Evolutionary conservation across 2,113 vertebrate species (phyloP), one percentile per base, ranked within the genome.

Genomic region (Aix galericulata): DNA sequence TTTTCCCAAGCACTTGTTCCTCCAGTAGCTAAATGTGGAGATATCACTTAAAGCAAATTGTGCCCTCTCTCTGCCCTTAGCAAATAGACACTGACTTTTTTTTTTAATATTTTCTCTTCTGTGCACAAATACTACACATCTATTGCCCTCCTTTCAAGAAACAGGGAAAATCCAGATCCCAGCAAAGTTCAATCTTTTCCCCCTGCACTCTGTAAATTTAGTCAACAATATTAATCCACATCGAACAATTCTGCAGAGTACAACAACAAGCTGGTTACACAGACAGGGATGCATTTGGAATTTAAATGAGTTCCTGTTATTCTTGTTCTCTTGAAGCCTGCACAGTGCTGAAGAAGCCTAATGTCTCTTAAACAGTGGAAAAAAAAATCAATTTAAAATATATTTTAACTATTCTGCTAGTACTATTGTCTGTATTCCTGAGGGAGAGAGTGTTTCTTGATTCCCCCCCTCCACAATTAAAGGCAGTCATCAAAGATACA

Each of bases 161-260:
- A 94, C 67, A 79, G 78, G 82, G 83, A 79, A 95, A 91, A 92
- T 79, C 85, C 91, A 74, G 90, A 95, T 86, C 93, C 87, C 59
- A 44, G 85, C 42, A 86, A 95, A 93, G 96, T 95, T 97, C 86
- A 79, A 7, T 92, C 91, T 96, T 89, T 38, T 56, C 64, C 86
- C 79, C 78, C 78, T 3, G n/a, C 21, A 71, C 56, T 94, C 86
- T 55, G 75, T 87, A 96, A 93, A 95, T 92, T 86, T 81, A 95
- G 96, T 95, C 91, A 96, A 94, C 91, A 94, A 89, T 96, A 97
- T 95, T 96, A 97, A 97, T 95, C 95, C 97, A 94, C 92, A 86
- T 44, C 1, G 87, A 97, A 88, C 96, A 95, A 96, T 96, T 96
- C 92, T 95, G 95, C 91, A 82, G 95, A 94, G 91, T 95, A 95